phyloP scores from a whole-genome alignment of 2,113 vertebrate species.

The Fukomys damarensis region DNA sequence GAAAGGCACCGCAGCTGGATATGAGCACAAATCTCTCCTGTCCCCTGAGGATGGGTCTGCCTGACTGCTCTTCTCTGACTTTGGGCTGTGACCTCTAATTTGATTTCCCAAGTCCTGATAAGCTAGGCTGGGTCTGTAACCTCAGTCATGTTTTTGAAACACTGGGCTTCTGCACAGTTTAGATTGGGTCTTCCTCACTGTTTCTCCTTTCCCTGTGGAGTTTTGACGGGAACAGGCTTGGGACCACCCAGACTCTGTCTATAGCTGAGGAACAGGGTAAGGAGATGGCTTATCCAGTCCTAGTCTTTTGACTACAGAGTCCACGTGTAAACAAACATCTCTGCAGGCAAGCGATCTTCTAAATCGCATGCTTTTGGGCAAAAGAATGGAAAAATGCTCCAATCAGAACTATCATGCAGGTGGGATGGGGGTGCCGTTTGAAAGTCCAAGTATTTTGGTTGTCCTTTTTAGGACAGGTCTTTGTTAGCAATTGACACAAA shows the following conservation, averaged over 20 bases:
- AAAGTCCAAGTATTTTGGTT: neutral
- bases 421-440: neutral
- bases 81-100: neutral
- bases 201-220: neutral
- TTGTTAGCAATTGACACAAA: neutral
- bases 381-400: neutral
- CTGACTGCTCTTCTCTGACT: neutral
- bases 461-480: neutral
- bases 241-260: neutral
- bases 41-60: neutral
- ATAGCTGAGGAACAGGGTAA: neutral
- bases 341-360: neutral
- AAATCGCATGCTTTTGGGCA: neutral
- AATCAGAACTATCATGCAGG: neutral
- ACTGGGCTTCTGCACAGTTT: neutral
- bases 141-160: neutral
- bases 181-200: neutral
- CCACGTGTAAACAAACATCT: neutral
- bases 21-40: neutral
- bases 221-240: neutral
- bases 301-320: neutral
- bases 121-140: neutral
- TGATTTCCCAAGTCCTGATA: neutral
- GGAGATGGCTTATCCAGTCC: neutral
- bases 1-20: accelerated